Conservation (phyloP, 2,888 invertebrate species). For the Drosophila aldrichi region DNA sequence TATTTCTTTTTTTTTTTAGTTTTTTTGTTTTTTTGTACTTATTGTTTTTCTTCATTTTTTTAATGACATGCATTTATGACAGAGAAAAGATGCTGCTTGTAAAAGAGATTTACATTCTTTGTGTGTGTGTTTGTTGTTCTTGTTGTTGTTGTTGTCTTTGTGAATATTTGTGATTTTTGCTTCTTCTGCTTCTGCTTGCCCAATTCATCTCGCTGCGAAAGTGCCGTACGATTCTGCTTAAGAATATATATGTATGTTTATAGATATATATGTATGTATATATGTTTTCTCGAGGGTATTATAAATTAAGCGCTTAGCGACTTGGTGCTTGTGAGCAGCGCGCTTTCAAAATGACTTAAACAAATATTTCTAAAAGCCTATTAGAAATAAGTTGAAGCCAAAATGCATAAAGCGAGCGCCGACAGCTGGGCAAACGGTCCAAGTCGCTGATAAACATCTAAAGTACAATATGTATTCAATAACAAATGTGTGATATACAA, state of each 20-base stretch:
- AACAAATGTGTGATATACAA: constrained; percentile 27
- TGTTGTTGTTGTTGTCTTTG: constrained; percentile 44
- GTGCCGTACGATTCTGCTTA: constrained; percentile 69
- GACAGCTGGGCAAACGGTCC: constrained; percentile 43
- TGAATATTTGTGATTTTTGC: constrained; percentile 48
- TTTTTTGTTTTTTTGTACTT: constrained; percentile 67
- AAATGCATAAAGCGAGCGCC: constrained; percentile 31
- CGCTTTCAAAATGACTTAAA: constrained; percentile 63
- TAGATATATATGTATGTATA: constrained; percentile 1
- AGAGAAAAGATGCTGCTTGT: constrained; percentile 68
- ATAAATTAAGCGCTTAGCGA: constrained; percentile 52
- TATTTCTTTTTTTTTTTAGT: constrained; percentile 62
- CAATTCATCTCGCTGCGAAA: constrained; percentile 66
- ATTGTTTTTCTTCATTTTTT: constrained; percentile 81
- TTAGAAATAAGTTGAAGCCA: constrained; percentile 75
- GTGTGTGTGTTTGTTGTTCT: constrained; percentile 57
- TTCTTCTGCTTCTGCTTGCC: constrained; percentile 47
- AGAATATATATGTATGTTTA: constrained; percentile 18
- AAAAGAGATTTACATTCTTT: constrained; percentile 73
- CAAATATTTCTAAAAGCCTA: constrained; percentile 69
- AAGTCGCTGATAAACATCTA: constrained; percentile 49
- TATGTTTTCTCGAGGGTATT: constrained; percentile 42
- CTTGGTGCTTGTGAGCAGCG: constrained; percentile 44
- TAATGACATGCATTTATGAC: constrained; percentile 84
- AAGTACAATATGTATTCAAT: constrained; percentile 41